Percentiles rank a stretch among this genome's conserved stretches.
Conservation (phyloP, 1,140 invertebrate species). For the Pemphigus obesinymphae region DNA sequence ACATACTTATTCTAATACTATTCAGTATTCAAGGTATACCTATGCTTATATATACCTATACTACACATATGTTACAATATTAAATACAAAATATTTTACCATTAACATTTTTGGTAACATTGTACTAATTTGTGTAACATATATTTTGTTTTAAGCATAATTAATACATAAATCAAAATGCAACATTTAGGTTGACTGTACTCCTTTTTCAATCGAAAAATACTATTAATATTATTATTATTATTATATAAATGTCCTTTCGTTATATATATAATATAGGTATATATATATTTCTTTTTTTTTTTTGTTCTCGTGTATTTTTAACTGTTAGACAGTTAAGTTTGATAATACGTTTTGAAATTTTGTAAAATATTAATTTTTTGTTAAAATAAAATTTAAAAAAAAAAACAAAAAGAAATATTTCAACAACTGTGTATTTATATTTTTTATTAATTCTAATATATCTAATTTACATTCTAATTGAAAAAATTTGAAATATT, state of each 20-base stretch:
- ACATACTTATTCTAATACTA: no score
- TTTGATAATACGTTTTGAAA: constrained; percentile 10
- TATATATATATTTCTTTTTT: no score
- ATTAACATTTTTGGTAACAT: no score
- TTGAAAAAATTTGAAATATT: neutral
- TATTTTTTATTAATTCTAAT: neutral
- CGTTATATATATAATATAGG: neutral
- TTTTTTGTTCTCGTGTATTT: neutral
- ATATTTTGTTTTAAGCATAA: neutral
- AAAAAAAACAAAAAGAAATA: neutral
- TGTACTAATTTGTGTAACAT: neutral
- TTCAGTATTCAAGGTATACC: no score
- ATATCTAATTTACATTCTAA: neutral
- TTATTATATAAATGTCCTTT: constrained; percentile 9
- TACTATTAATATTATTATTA: neutral
- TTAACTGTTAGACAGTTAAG: constrained; percentile 25
- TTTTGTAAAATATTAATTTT: constrained; percentile 27
- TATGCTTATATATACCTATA: no score
- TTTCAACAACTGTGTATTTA: neutral
- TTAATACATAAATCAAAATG: neutral
- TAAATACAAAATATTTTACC: no score
- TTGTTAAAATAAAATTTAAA: constrained; percentile 26
- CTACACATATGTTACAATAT: no score
- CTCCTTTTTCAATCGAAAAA: neutral
- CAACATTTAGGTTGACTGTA: neutral